These are phyloP conservation scores for Nesoenas mayeri DNA, from an alignment of 2,113 vertebrate species.

Conservation along the genomic window DNA sequence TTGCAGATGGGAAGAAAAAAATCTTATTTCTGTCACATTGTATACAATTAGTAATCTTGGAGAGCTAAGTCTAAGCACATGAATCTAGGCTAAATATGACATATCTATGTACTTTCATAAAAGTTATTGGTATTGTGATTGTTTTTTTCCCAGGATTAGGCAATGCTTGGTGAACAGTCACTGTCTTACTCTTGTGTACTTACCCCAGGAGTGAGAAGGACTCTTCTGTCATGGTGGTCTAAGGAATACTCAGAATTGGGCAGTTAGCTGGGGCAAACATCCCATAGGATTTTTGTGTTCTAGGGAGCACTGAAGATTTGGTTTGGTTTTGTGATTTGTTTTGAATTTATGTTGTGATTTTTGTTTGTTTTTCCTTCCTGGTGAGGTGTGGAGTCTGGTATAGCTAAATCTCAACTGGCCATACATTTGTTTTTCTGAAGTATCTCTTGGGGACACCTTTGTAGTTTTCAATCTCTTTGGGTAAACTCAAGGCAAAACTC, in stretches of 20 bases:
- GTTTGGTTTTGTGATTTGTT: not conserved
- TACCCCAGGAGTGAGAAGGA: not conserved
- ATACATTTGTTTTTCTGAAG: fast-evolving
- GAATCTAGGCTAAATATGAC: not conserved
- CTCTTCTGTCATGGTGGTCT: not conserved
- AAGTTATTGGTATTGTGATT: not conserved
- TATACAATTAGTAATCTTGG: not conserved
- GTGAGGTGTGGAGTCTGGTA: not conserved
- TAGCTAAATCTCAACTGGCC: not conserved
- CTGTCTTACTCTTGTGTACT: not conserved
- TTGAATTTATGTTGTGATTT: not conserved
- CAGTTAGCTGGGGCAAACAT: not conserved
- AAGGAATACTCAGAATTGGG: not conserved
- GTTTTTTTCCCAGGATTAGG: not conserved
- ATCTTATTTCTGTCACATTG: not conserved
- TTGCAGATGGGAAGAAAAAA: not conserved
- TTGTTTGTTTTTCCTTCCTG: not conserved
- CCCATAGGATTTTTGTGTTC: not conserved
- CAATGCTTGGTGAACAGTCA: not conserved
- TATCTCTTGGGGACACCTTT: not conserved
- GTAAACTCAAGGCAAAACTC: not conserved
- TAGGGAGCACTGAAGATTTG: not conserved
- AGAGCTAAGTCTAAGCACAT: not conserved
- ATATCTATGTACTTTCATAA: not conserved
- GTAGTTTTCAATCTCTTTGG: not conserved